These are phyloP conservation scores for Oscheius myriophilus DNA, from an alignment of 2,888 invertebrate species.

Conservation along the genomic window DNA sequence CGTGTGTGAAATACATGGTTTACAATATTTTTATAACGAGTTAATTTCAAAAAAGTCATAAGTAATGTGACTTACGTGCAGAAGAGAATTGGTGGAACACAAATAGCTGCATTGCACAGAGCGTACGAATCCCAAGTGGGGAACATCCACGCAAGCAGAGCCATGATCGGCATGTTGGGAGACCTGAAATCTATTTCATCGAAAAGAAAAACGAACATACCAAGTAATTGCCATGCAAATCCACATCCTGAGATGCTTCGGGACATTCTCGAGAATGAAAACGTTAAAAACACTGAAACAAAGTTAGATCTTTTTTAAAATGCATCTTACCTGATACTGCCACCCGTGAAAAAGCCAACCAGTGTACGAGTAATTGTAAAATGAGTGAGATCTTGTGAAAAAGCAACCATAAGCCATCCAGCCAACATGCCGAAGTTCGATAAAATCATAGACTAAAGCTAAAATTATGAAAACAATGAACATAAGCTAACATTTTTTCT, in stretches of 20 bases:
- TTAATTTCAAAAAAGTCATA: too few relatives aligned
- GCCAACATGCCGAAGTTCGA: constrained; percentile 38
- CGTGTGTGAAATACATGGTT: too few relatives aligned
- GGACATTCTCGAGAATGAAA: constrained; percentile 64
- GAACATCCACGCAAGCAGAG: constrained; percentile 50
- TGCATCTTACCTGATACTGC: constrained; percentile 37
- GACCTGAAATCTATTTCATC: constrained; percentile 37
- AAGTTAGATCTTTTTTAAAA: constrained; percentile 13
- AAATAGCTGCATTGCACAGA: constrained; percentile 37
- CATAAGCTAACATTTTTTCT: constrained; percentile 31
- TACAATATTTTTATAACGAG: too few relatives aligned
- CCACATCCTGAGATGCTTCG: constrained; percentile 61
- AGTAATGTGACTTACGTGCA: constrained; percentile 33
- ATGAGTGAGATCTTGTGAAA: constrained; percentile 36
- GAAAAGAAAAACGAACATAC: neutral
- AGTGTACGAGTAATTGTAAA: constrained; percentile 42
- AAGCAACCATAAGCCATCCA: constrained; percentile 44
- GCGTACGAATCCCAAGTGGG: constrained; percentile 28
- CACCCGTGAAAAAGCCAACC: constrained; percentile 50
- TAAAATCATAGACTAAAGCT: constrained; percentile 34
- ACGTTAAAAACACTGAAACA: constrained; percentile 53
- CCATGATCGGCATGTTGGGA: constrained; percentile 63
- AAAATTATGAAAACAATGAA: neutral
- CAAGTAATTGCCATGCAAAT: constrained; percentile 56
- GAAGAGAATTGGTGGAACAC: constrained; percentile 41